Conservation (phyloP, 1,140 invertebrate genomes). For the Drosophila serrata region DNA sequence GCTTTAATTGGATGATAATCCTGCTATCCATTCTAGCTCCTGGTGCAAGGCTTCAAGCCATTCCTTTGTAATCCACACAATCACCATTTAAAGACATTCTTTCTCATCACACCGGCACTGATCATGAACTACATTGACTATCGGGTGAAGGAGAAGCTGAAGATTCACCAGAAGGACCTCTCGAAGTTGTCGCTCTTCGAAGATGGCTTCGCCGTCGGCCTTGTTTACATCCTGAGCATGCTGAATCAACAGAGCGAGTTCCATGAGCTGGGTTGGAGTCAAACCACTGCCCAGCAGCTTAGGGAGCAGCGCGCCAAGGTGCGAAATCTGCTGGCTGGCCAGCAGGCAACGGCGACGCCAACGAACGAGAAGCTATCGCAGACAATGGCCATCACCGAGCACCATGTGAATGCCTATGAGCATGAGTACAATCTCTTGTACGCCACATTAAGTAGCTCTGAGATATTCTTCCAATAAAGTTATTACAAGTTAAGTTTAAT, state of each 20-base stretch:
- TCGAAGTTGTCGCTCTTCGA: slow-evolving; percentile 94
- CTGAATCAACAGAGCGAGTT: slow-evolving; percentile 92
- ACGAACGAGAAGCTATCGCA: slow-evolving; percentile 96
- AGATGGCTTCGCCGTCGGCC: slow-evolving; percentile 98
- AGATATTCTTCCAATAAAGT: slow-evolving; percentile 94
- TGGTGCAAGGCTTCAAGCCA: slow-evolving; percentile 96
- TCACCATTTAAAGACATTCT: slow-evolving; percentile 97
- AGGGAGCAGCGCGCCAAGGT: slow-evolving; percentile 88
- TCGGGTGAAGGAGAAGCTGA: slow-evolving; percentile 96
- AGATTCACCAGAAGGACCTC: slow-evolving; percentile 91
- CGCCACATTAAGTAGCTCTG: slow-evolving; percentile 96
- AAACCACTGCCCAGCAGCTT: slow-evolving; percentile 93
- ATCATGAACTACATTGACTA: slow-evolving; percentile 98
- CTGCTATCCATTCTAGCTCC: slow-evolving; percentile 86
- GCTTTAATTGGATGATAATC: background rate
- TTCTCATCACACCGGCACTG: slow-evolving; percentile 96
- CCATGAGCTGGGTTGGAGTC: slow-evolving; percentile 98
- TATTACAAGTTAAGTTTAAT: background rate
- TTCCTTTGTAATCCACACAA: slow-evolving; percentile 95
- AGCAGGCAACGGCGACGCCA: slow-evolving; percentile 19
- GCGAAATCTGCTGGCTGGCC: slow-evolving; percentile 86
- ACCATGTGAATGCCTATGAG: slow-evolving; percentile 91
- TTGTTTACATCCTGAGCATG: slow-evolving; percentile 90
- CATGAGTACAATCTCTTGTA: slow-evolving; percentile 96
- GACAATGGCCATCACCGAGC: slow-evolving; percentile 96